Conservation (phyloP, 2,113 vertebrate genomes). For the Sinocyclocheilus anshuiensis region DNA sequence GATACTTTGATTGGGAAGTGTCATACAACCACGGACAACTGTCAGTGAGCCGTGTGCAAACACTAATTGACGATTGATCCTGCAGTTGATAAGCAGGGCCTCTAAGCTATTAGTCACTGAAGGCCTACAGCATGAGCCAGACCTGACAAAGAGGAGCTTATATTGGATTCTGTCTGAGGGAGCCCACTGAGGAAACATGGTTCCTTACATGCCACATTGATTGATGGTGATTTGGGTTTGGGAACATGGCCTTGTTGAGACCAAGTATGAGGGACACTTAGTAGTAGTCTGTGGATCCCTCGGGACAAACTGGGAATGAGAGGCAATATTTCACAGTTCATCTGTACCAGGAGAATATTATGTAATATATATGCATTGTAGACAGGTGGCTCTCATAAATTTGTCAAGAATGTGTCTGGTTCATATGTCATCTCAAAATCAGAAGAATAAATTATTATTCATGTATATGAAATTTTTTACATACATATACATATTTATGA, state of each 20-base stretch:
- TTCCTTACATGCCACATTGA: conserved; percentile 26
- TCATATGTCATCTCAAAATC: neutral
- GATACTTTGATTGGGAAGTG: neutral
- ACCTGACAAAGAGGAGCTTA: conserved; percentile 29
- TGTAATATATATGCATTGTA: neutral
- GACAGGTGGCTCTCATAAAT: conserved; percentile 3
- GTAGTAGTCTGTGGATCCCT: neutral
- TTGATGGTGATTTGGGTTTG: conserved; percentile 40
- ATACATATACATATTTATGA: neutral
- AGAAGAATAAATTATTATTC: neutral
- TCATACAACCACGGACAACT: neutral
- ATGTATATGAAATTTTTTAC: neutral
- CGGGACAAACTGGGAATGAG: neutral
- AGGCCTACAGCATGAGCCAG: conserved; percentile 14
- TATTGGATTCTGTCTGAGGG: conserved; percentile 37
- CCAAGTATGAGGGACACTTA: neutral
- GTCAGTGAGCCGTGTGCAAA: neutral
- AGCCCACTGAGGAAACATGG: conserved; percentile 43
- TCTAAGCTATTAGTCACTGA: conserved; percentile 21
- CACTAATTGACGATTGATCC: conserved; percentile 45
- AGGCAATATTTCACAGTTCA: neutral
- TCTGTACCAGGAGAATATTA: neutral
- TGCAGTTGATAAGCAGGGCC: conserved; percentile 9
- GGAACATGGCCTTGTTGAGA: neutral
- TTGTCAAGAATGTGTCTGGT: neutral